These are phyloP conservation scores for Excalfactoria chinensis DNA, from an alignment of 2,113 vertebrate species.

Conservation along the genomic window DNA sequence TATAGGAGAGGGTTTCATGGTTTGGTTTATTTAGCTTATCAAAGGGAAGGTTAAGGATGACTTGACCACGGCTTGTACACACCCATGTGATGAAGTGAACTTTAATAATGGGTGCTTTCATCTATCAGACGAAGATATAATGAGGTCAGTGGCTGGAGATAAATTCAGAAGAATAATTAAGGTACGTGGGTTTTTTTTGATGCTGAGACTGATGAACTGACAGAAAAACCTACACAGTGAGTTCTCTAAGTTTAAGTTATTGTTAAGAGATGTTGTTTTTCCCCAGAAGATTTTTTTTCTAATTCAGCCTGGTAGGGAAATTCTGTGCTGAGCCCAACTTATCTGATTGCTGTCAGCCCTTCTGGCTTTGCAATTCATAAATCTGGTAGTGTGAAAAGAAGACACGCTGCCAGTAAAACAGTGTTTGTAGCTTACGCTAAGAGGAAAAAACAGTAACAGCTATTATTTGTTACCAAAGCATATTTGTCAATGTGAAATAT, in stretches of 20 bases:
- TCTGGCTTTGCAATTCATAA: conserved; percentile 23
- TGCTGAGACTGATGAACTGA: conserved; percentile 36
- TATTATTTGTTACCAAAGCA: conserved; percentile 34
- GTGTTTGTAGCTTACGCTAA: neutral
- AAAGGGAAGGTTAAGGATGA: conserved; percentile 58
- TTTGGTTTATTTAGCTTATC: conserved; percentile 59
- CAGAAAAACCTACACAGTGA: accelerated
- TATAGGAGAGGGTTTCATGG: neutral
- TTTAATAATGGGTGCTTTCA: conserved; percentile 50
- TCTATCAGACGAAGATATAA: conserved; percentile 58
- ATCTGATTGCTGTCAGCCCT: neutral
- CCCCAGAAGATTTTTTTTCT: neutral
- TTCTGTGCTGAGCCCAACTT: neutral
- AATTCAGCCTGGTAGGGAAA: neutral
- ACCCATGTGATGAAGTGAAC: conserved; percentile 52
- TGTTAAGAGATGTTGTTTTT: neutral
- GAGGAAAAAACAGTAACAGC: neutral
- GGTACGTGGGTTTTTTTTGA: conserved; percentile 18
- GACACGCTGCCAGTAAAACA: neutral
- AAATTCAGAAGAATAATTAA: conserved; percentile 58
- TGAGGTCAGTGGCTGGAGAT: conserved; percentile 58
- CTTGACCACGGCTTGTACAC: conserved; percentile 47
- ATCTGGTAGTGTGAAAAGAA: conserved; percentile 15
- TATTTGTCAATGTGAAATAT: conserved; percentile 22
- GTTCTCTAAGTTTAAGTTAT: neutral